Base-by-base conservation (phyloP, 2,113 vertebrate genomes). In the Paraplagusia blochii region DNA sequence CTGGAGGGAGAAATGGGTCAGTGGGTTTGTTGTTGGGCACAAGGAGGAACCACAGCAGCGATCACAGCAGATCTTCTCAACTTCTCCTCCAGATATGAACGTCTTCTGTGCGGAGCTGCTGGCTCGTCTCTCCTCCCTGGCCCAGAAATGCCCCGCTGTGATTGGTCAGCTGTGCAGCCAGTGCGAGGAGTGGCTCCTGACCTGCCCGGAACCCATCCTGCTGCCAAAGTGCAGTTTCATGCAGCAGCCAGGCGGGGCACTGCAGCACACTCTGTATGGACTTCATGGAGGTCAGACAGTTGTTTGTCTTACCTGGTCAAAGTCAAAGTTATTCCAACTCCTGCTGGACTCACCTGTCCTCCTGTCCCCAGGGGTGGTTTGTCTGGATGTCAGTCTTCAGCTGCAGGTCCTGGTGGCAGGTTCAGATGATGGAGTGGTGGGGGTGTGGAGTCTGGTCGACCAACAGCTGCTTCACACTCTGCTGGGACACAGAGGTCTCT, bases 141-240 rank as follows among this genome's bases (percentile, higher is more conserved):
- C 83, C 5, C n/a, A 74, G 11, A 55, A 77, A 0, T 91, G 83
- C 69, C 88, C 84, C 0, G n/a, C 74, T 5, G 66, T 93, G 53
- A 83, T 87, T 40, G 89, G 91, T 49, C 84, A 53, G 44, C 82
- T 93, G 57, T 93, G 91, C 53, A 83, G 84, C 35, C 91, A 92
- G 58, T 88, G 90, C 6, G 66, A 86, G 35, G 79, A 81, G 44
- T 92, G 91, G 87, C 82, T 93, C 57, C 59, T 64, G 1, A 34
- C 42, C 1, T 90, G 83, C 58, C 59, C 85, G 0, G 65, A 88
- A n/a, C 92, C 93, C 0, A 33, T 90, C 51, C 88, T 94, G 8
- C 48, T 91, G 35, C 93, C 92, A 0, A 84, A 81, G 0, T 45
- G 75, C 9, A 89, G 87, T 14, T 94, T 94, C 79, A 88, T 96